Evolutionary conservation across 2,888 invertebrate genomes (phyloP).

Genomic region (Melanotus villosus): DNA sequence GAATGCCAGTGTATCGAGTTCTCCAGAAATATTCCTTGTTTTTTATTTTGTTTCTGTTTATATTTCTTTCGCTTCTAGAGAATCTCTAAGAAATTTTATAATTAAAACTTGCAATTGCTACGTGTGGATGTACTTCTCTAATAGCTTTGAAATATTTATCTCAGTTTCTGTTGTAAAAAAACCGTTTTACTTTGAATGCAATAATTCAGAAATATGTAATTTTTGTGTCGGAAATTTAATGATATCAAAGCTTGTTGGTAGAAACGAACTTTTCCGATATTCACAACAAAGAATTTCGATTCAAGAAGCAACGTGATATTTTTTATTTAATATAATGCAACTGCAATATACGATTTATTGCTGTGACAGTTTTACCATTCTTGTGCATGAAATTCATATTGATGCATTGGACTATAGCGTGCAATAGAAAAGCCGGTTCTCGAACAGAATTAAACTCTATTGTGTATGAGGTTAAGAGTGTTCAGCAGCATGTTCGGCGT

Average conservation of each 20-base stretch:
- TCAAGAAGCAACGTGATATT: constrained; percentile 16
- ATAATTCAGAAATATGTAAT: too few relatives aligned
- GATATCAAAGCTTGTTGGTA: too few relatives aligned
- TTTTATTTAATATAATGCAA: constrained; percentile 38
- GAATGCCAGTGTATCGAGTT: constrained; percentile 46
- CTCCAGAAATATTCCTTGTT: constrained; percentile 47
- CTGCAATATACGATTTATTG: constrained; percentile 38
- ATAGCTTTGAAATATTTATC: too few relatives aligned
- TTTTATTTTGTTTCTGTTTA: constrained; percentile 32
- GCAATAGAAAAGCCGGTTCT: constrained; percentile 43
- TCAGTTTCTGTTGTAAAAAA: too few relatives aligned
- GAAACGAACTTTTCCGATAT: too few relatives aligned
- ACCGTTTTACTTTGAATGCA: too few relatives aligned
- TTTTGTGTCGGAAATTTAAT: too few relatives aligned
- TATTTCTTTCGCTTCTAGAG: constrained; percentile 14
- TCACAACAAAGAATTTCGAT: constrained; percentile 29
- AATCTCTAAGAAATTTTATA: too few relatives aligned
- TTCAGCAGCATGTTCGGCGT: constrained; percentile 41
- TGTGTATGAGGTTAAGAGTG: constrained; percentile 42
- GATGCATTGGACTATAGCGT: constrained; percentile 30
- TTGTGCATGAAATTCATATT: constrained; percentile 43
- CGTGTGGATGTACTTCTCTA: too few relatives aligned
- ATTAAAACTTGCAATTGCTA: too few relatives aligned
- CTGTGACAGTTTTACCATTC: constrained; percentile 39
- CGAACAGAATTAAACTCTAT: constrained; percentile 36